Evolutionary conservation across 2,888 invertebrate species (phyloP), one percentile per base, ranked within the genome.

Genomic region (Margaritifera margaritifera): DNA sequence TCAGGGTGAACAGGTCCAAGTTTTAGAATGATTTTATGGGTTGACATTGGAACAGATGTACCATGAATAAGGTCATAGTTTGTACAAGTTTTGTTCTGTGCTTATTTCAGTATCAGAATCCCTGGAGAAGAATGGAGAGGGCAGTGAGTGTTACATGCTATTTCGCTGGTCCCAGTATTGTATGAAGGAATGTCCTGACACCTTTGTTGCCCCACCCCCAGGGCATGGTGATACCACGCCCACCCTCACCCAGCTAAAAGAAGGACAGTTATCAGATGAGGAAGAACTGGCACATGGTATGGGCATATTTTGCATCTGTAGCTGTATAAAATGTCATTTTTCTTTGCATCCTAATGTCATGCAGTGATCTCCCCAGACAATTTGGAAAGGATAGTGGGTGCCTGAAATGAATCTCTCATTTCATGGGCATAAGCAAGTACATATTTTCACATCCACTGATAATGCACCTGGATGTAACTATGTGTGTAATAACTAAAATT

Each of bases 91-190:
- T n/a, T 54, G 42, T 66, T 66, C 19, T 56, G 4, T n/a, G 67
- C n/a, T 65, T 62, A 63, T 70, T 74, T 15, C 64, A 84, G 83
- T 81, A 65, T 67, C 81, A 15, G 71, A 75, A 24, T 77, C 74
- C 6, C 66, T 82, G 27, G 69, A 69, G 57, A 76, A 77, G 25
- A 71, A 68, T 63, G 75, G 72, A 8, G 73, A 68, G 3, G 74
- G 72, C 54, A 80, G 78, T 55, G 81, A 80, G 69, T 81, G 80
- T 57, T 70, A 69, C 62, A 72, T 69, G 6, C 75, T 80, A 2
- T 71, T 85, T 6, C 73, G 63, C 51, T 71, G 74, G 74, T 78
- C 70, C 50, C 69, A 66, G 24, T 64, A 71, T 53, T 71, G 75
- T 57, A 57, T 78, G n/a, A 66, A 71, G 27, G 66, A 69, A 15